Base-by-base conservation (phyloP, 1,140 invertebrate genomes). In the Scaptomyza graminum region DNA sequence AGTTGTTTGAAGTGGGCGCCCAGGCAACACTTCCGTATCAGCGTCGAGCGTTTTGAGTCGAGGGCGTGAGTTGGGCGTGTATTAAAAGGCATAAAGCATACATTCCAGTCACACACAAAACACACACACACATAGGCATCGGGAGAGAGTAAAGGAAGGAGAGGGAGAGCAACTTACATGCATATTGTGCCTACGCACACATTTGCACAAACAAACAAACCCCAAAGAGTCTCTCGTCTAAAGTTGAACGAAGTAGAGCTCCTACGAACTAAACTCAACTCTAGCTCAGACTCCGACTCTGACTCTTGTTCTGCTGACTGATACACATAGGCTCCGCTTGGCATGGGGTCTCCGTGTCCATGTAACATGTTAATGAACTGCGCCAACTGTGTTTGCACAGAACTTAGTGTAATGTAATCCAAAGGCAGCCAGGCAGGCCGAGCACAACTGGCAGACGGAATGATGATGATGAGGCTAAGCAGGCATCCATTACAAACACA, bases 351-450 rank as follows among this genome's bases (percentile, higher is more conserved):
- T 74, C 34, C 66, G 41, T 76, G 83, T 88, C 84, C 83, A 79
- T 89, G 84, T 89, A 89, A 89, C 83, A 88, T 88, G 83, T 88
- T 88, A 88, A 88, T 88, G 83, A 88, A 88, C 83, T 88, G 83
- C 84, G 83, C 84, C 83, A 88, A 88, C 83, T 88, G 79, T 88
- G 83, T 88, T 88, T 88, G 83, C 84, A 89, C 84, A 88, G 79
- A 88, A 88, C 83, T 88, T 89, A 88, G 83, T 87, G 83, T 88
- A 87, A 88, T 88, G 83, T 88, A 87, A 87, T 87, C 84, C 83
- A 75, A 65, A 71, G 55, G 67, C 72, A 71, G 57, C 60, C 72
- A 74, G 66, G 65, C 70, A 62, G 52, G 54, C 64, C 16, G 34
- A 57, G 41, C 72, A 74, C 18, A 59, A 56, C 70, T 56, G 51